Base-by-base conservation (phyloP, 2,113 vertebrate species). In the Ariopsis seemanni region DNA sequence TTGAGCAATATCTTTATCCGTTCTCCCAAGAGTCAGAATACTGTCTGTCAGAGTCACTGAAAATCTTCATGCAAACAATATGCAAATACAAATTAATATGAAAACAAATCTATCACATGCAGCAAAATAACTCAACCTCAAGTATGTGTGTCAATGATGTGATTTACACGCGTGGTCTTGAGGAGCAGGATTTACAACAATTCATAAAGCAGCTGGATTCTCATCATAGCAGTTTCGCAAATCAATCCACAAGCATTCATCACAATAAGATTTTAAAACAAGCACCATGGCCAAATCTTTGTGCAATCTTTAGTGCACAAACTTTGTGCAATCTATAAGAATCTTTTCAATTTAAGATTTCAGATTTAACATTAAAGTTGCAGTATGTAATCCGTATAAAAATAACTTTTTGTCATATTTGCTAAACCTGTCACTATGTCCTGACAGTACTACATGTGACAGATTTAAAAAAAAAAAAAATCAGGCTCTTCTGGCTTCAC, bases 81-180 rank as follows among this genome's bases (percentile, higher is more conserved):
- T 34, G 7, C n/a, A 62, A 81, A 30, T 27, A 53, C 50, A 53
- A 55, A 55, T 55, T 4, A 55, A 57, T 57, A 17, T 55, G 3
- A 57, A 57, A 77, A 11, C 9, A 52, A 25, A 52, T n/a, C 11
- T 22, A 53, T 77, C 50, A 77, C 18, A 75, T 14, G 72, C 20
- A 52, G 10, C 25, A 50, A 75, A 75, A 75, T 75, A 50, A 72
- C 10, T 48, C 17, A 74, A 48, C 71, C 17, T 20, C 34, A 9
- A 22, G 4, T 52, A 12, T 77, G 55, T 79, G 63, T 82, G 55
- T n/a, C 14, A 27, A 11, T 72, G 15, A 50, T 65, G 62, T 85
- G 82, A 91, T 89, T 87, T 88, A 90, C 62, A 82, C 83, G 74
- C 20, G 25, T 71, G 84, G 62, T 71, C 85, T 89, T 69, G 78